phyloP scores from a whole-genome alignment of 1,140 invertebrate genomes.

The Glomeris maerens region DNA sequence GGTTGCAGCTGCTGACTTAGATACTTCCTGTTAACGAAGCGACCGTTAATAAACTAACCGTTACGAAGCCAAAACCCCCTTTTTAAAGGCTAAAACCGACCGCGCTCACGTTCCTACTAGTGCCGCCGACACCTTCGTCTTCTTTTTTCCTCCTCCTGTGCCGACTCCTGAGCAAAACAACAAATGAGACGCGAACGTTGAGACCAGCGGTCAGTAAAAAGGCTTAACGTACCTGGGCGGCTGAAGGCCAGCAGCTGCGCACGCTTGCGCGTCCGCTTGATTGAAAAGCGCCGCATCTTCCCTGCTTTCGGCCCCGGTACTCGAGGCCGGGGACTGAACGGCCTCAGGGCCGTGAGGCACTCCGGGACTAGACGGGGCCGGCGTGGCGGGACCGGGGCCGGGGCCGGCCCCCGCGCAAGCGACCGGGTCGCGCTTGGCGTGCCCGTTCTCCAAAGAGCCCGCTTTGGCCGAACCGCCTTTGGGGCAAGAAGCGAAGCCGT shows the following conservation, averaged over 20 bases:
- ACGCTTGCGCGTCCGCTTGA: conserved; percentile 13
- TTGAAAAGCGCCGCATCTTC: not conserved
- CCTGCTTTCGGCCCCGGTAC: conserved; percentile 19
- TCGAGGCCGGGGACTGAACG: conserved; percentile 16
- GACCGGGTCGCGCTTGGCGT: not conserved
- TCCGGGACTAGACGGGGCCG: conserved; percentile 6
- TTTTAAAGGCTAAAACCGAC: no score
- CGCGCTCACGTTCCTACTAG: not conserved
- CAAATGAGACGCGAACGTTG: not conserved
- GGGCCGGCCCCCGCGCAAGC: conserved; percentile 12
- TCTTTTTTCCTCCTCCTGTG: conserved; percentile 12
- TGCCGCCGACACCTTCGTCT: conserved; percentile 6
- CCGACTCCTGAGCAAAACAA: not conserved
- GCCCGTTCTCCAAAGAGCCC: no score
- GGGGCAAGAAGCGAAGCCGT: conserved; percentile 1
- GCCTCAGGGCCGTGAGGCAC: no score
- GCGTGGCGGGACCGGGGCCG: conserved; percentile 9
- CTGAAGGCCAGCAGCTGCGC: conserved; percentile 7
- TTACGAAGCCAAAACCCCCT: not conserved
- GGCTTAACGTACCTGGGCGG: conserved; percentile 5
- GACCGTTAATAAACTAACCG: not conserved
- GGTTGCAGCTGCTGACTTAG: not conserved
- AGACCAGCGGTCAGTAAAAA: not conserved
- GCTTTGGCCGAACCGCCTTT: conserved; percentile 7
- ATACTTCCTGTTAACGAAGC: not conserved